A percentile compares a stretch with the other conserved stretches of the same genome.
Evolutionary conservation across 2,113 vertebrate species (phyloP).

Genomic region (Connochaetes taurinus): DNA sequence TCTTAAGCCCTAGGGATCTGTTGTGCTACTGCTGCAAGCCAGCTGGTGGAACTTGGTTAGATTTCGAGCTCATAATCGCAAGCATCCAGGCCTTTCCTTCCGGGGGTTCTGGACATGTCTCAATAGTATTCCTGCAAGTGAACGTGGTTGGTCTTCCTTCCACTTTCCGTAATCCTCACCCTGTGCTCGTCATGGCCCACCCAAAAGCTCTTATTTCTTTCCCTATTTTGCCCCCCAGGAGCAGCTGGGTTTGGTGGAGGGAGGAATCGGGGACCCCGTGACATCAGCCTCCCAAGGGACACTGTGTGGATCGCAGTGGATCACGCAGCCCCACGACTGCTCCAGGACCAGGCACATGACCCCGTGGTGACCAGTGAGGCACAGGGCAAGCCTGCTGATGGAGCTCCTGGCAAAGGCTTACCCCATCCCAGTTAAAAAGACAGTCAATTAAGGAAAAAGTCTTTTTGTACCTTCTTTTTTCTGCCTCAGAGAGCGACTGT

Average conservation of each 20-base stretch:
- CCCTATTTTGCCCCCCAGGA: accelerated
- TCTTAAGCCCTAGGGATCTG: background rate
- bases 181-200: accelerated
- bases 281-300: background rate
- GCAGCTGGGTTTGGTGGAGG: background rate
- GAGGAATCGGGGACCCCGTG: accelerated
- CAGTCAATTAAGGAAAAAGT: background rate
- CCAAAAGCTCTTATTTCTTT: background rate
- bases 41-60: background rate
- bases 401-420: background rate
- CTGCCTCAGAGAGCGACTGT: background rate
- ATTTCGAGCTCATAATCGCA: background rate
- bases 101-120: background rate
- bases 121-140: too few species aligned
- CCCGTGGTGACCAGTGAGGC: background rate
- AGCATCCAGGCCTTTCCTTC: background rate
- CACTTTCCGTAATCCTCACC: background rate
- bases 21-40: too few species aligned
- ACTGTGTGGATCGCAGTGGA: background rate
- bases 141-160: accelerated
- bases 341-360: background rate
- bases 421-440: background rate
- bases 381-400: background rate
- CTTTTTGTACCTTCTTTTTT: background rate
- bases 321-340: accelerated